Base-by-base conservation (phyloP, 2,113 vertebrate species). In the Psophia crepitans region DNA sequence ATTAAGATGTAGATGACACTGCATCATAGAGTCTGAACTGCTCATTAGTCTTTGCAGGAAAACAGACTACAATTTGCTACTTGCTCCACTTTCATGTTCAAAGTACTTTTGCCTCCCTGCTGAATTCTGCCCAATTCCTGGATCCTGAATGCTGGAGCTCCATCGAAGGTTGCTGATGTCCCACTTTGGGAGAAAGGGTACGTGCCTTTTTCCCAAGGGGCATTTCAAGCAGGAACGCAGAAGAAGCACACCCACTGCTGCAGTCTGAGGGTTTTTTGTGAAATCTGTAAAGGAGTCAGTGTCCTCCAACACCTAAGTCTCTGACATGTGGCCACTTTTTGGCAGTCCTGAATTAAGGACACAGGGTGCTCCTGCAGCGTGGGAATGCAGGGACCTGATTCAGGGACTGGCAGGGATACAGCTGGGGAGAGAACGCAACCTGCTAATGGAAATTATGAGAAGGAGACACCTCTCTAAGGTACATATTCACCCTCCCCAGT, bases 291-390 rank as follows among this genome's bases (percentile, higher is more conserved):
- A 64, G 16, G 33, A n/a, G 16, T 53, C 26, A 2, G 43, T 68
- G 39, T 2, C 8, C 14, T 41, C 5, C 64, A 66, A 3, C 16
- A n/a, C 20, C 22, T 4, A 11, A 19, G 1, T 11, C 18, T 77
- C 54, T 33, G n/a, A 49, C 51, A 20, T 14, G 19, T 9, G 8
- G 11, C 3, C 32, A 6, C 14, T 41, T 43, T 69, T 44, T 82
- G 13, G 11, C 15, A 74, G 54, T n/a, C 56, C 30, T 30, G 12
- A 48, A 43, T 35, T 30, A 56, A 60, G 51, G 56, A 32, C 57
- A 64, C 0, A 0, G 18, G 10, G 7, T 51, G 33, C 19, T 71
- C 21, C 24, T 71, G 21, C 26, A 23, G 16, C 1, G 0, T 23
- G 27, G 39, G 27, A 71, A 43, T 27, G 9, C 32, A 63, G 35